Evolutionary conservation across 1,140 invertebrate genomes (phyloP), one percentile per base, ranked within the genome.

Genomic region (Trichomalopsis sarcophagae): DNA sequence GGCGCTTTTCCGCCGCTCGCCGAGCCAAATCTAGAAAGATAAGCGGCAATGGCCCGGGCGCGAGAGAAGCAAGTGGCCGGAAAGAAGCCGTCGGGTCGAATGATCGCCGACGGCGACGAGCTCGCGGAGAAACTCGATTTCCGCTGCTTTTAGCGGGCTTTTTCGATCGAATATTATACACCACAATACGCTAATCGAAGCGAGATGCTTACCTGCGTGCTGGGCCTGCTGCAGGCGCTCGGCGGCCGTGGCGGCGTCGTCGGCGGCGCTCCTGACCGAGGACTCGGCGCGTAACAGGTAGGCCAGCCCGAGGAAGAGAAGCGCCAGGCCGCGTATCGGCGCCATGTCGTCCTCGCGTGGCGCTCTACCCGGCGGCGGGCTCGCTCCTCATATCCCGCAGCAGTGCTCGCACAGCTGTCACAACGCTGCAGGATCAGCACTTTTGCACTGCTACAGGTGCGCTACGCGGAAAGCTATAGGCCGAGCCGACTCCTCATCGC

Each of bases 211-310:
- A 85, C 84, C 84, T 85, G 79, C 17, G 69, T 76, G 84, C 73
- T 85, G 84, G 11, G 75, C 50, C 47, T 85, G 84, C 55, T 85
- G 79, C 27, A 76, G 21, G 84, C 68, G 73, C 5, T 69, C 79
- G 13, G n/a, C 11, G 23, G 62, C 40, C 1, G 40, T 44, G 40
- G 10, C 40, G 40, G 40, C 40, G 40, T 44, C 44, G 36, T 74
- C 73, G 44, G 73, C 11, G 14, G 21, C 14, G 27, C 17, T 69
- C 66, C 79, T 82, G 66, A 86, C 76, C 69, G 87, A 85, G 40
- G 89, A 83, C 85, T 89, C 89, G 55, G 86, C 87, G 86, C 89
- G 89, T 89, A 84, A 76, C 36, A 86, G 81, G 76, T 75, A 84
- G 11, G 66, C 77, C 69, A 84, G 27, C 11, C 82, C 82, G 27